These are phyloP conservation scores for Anthophora plumipes DNA, from an alignment of 2,888 invertebrate genomes.

Conservation along the genomic window DNA sequence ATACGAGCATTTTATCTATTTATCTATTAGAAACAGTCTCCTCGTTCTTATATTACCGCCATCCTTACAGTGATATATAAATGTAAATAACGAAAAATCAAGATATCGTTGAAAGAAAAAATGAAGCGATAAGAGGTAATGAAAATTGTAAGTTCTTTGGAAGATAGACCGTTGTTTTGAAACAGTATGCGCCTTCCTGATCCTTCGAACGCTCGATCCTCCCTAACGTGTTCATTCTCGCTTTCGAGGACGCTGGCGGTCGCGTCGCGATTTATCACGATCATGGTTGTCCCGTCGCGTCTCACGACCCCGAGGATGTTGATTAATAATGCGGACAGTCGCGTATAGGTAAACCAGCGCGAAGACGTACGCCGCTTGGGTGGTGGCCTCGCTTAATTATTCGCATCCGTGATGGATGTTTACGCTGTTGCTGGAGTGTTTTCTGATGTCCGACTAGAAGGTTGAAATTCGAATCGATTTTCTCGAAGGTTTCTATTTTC, in stretches of 20 bases:
- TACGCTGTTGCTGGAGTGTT: constrained; percentile 9
- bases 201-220: not conserved
- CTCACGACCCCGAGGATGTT: constrained; percentile 69
- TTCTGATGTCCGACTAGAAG: not conserved
- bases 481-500: no score
- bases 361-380: constrained; percentile 71
- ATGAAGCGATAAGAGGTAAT: no score
- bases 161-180: no score
- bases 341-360: constrained; percentile 68
- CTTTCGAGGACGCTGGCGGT: constrained; percentile 65
- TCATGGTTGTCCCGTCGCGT: constrained; percentile 67
- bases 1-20: no score
- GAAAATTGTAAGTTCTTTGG: no score
- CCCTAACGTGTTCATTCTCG: constrained; percentile 62
- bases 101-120: no score
- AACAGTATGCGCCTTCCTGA: not conserved
- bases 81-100: no score
- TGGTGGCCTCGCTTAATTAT: constrained; percentile 76
- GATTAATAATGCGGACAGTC: constrained; percentile 75
- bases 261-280: constrained; percentile 72
- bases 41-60: no score
- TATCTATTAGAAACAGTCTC: no score
- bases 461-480: not conserved
- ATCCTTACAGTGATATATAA: no score
- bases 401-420: constrained; percentile 52